These are phyloP conservation scores for Aphis gossypii DNA, from an alignment of 1,140 invertebrate genomes.

Conservation along the genomic window DNA sequence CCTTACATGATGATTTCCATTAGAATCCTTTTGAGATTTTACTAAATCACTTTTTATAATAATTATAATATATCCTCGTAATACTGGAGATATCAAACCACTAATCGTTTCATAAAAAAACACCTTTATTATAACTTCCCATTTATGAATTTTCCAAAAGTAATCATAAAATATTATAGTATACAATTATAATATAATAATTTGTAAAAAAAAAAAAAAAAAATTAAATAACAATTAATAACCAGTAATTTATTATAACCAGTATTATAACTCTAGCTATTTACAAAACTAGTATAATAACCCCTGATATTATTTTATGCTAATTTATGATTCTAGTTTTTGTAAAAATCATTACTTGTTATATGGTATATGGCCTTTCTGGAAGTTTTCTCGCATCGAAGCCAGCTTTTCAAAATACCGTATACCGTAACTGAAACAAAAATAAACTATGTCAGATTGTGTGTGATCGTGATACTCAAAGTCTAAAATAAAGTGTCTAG, in stretches of 20 bases:
- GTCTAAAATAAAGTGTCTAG: constrained; percentile 17
- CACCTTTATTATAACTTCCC: neutral
- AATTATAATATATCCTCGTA: neutral
- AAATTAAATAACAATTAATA: neutral
- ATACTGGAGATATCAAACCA: neutral
- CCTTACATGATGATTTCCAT: neutral
- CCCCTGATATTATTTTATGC: neutral
- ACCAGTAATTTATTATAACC: neutral
- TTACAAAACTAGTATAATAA: neutral
- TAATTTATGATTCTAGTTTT: neutral
- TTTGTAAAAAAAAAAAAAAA: neutral
- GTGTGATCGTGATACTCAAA: constrained; percentile 18
- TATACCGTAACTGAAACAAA: constrained; percentile 49
- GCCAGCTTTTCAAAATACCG: constrained; percentile 51
- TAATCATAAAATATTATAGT: no score
- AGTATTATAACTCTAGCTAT: neutral
- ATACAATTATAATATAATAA: neutral
- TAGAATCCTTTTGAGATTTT: neutral
- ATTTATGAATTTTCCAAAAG: neutral
- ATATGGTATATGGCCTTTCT: constrained; percentile 2
- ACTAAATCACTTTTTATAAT: neutral
- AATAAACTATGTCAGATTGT: constrained; percentile 16
- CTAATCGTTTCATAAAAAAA: neutral
- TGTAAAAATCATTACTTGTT: constrained; percentile 29
- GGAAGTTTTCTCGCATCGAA: constrained; percentile 43